Conservation (phyloP, 2,888 invertebrate genomes). For the Amitus sp. region DNA sequence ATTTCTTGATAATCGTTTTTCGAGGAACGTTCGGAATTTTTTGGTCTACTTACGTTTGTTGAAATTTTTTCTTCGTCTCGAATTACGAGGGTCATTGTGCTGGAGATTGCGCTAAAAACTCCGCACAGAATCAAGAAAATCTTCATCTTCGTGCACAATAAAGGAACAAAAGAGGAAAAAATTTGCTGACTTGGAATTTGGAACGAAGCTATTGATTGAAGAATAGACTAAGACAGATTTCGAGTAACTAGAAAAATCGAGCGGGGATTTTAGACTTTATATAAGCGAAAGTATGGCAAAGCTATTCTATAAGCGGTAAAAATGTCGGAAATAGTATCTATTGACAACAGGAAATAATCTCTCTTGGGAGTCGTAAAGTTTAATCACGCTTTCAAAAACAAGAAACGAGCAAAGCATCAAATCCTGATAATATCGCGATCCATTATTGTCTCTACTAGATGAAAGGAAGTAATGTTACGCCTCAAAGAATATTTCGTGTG, state of each 20-base stretch:
- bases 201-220: no score
- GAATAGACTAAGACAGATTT: not conserved
- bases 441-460: no score
- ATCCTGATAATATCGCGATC: not conserved
- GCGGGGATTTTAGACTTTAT: slow-evolving; percentile 19
- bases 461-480: no score
- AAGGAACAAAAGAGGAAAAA: no score
- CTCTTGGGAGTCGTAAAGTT: not conserved
- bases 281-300: slow-evolving; percentile 21
- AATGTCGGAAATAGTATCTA: not conserved
- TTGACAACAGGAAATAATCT: not conserved
- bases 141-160: no score
- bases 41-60: not conserved
- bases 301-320: not conserved
- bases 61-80: not conserved
- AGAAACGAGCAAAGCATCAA: not conserved
- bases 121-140: not conserved
- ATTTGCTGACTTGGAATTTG: no score
- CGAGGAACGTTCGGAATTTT: no score
- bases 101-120: not conserved
- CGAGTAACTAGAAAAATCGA: slow-evolving; percentile 2
- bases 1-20: no score
- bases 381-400: not conserved
- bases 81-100: not conserved
- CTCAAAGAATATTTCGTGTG: no score